Conservation (phyloP, 2,888 invertebrate species). For the Trichogramma dendrolimi region DNA sequence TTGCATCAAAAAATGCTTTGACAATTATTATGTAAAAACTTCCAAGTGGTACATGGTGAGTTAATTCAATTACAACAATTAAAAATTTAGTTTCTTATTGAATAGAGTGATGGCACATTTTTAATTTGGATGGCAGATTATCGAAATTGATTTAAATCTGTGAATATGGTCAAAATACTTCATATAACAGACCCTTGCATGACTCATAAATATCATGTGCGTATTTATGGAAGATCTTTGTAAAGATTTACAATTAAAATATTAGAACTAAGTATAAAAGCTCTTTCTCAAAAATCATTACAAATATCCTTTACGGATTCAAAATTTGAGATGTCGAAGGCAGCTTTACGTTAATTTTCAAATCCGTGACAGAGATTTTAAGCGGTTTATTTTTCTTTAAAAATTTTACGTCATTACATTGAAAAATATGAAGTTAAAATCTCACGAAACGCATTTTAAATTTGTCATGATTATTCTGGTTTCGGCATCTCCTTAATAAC, state of each 20-base stretch:
- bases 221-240: slow-evolving; percentile 28
- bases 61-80: not conserved
- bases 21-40: too few species aligned
- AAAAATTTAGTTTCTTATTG: slow-evolving; percentile 14
- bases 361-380: too few species aligned
- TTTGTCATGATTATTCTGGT: too few species aligned
- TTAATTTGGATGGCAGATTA: slow-evolving; percentile 20
- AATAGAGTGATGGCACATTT: slow-evolving; percentile 17
- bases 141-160: slow-evolving; percentile 11
- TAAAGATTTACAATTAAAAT: slow-evolving; percentile 19
- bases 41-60: too few species aligned
- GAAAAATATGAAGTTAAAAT: too few species aligned
- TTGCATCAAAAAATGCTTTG: too few species aligned
- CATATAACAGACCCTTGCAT: slow-evolving; percentile 5
- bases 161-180: slow-evolving; percentile 8
- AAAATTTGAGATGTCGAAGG: too few species aligned
- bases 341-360: too few species aligned
- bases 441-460: too few species aligned
- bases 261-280: slow-evolving; percentile 4
- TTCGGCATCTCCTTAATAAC: not conserved
- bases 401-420: too few species aligned
- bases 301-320: too few species aligned
- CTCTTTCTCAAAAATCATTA: not conserved
- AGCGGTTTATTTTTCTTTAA: too few species aligned
- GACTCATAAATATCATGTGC: slow-evolving; percentile 22